Evolutionary conservation across 2,113 vertebrate genomes (phyloP).

Genomic region (Anolis carolinensis): DNA sequence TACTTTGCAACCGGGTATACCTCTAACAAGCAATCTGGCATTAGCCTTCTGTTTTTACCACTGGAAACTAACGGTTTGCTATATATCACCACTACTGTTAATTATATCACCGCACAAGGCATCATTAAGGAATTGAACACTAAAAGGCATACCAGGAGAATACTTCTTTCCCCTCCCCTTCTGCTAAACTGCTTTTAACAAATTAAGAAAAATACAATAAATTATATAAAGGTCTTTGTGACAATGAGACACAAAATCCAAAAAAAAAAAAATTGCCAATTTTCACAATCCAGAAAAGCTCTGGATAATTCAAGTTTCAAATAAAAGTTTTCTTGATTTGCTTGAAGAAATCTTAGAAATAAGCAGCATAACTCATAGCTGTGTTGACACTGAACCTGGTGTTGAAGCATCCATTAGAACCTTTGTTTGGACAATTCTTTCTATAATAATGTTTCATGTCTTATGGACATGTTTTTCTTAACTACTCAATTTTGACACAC

Average conservation of each 20-base stretch:
- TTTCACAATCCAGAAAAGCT: conserved; percentile 10
- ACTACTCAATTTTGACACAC: background rate
- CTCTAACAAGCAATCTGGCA: conserved; percentile 79
- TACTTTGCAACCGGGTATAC: conserved; percentile 64
- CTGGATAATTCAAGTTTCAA: background rate
- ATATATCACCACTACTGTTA: conserved; percentile 69
- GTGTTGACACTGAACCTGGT: background rate
- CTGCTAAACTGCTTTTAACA: conserved; percentile 60
- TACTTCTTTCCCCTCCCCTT: conserved; percentile 52
- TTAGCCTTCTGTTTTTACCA: conserved; percentile 73
- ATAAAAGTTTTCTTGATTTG: background rate
- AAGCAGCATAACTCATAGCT: background rate
- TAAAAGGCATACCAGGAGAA: conserved; percentile 64
- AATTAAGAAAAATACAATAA: conserved; percentile 44
- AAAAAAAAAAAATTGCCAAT: conserved; percentile 11
- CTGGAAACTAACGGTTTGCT: conserved; percentile 60
- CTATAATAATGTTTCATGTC: background rate
- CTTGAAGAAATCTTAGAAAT: conserved; percentile 10
- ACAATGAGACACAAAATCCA: background rate
- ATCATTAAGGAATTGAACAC: conserved; percentile 69
- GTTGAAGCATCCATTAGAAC: background rate
- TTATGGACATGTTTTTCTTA: background rate
- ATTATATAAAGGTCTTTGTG: conserved; percentile 34
- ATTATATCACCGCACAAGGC: conserved; percentile 70
- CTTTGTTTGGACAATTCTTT: background rate